These are phyloP conservation scores for Callopanchax toddi DNA, from an alignment of 2,113 vertebrate species.

Conservation along the genomic window DNA sequence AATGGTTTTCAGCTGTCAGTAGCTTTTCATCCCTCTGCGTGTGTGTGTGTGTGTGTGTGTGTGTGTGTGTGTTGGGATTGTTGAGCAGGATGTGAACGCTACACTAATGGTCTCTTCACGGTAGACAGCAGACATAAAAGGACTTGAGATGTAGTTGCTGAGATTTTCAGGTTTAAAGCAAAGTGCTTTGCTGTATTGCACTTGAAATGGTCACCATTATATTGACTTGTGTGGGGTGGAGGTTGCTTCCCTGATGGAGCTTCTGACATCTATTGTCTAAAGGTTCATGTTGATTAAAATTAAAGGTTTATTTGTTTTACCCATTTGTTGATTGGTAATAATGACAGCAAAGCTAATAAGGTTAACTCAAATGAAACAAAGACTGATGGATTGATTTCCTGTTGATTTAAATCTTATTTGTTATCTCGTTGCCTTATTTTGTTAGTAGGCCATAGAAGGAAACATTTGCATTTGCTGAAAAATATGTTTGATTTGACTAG, in stretches of 20 bases:
- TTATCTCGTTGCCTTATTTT: no score
- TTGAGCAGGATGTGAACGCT: slow-evolving; percentile 36
- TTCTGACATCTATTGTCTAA: neutral
- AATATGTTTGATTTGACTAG: no score
- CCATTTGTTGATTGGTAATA: no score
- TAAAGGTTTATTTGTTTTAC: no score
- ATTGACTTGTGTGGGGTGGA: neutral
- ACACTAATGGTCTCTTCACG: slow-evolving; percentile 37
- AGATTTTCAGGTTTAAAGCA: neutral
- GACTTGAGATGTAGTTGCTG: neutral
- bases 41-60: neutral
- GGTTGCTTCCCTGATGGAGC: neutral
- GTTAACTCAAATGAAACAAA: no score
- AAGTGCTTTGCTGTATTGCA: neutral
- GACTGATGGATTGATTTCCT: no score
- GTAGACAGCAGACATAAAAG: slow-evolving; percentile 7
- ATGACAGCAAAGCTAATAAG: no score
- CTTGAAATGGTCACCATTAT: neutral
- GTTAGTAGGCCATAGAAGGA: no score
- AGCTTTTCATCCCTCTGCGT: slow-evolving; percentile 19
- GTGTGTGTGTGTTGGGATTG: neutral
- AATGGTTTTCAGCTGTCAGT: slow-evolving; percentile 47
- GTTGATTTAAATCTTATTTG: no score
- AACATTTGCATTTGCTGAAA: no score
- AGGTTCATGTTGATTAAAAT: no score